These are phyloP conservation scores for Zonotrichia albicollis DNA, from an alignment of 2,797 vertebrate species.

Conservation along the genomic window DNA sequence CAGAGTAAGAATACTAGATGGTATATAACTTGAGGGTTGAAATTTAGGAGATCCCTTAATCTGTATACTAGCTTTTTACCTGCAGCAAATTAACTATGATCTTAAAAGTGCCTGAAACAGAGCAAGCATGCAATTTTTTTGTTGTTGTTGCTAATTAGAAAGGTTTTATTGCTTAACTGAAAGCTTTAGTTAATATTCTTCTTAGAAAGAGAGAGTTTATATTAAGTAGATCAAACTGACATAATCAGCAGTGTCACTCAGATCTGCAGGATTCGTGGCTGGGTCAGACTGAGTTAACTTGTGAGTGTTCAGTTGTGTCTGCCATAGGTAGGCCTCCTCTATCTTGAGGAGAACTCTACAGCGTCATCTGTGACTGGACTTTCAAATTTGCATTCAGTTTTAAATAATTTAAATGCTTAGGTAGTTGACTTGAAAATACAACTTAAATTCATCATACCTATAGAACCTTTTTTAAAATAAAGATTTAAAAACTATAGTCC, in stretches of 20 bases:
- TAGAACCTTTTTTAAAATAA: background rate
- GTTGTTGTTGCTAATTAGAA: conserved; percentile 50
- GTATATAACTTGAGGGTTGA: conserved; percentile 85
- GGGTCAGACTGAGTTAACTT: background rate
- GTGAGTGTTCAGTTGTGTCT: background rate
- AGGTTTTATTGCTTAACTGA: conserved; percentile 29
- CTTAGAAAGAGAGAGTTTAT: background rate
- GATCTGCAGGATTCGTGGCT: background rate
- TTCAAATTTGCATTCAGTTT: background rate
- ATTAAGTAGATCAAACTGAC: background rate
- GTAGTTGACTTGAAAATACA: background rate
- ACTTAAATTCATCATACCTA: background rate
- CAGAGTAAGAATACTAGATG: conserved; percentile 82
- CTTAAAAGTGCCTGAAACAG: conserved; percentile 95
- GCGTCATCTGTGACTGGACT: background rate
- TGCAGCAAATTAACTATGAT: conserved; percentile 85
- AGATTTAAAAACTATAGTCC: background rate
- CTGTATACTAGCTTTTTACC: conserved; percentile 96
- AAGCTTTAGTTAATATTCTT: conserved; percentile 35
- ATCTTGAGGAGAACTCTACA: background rate
- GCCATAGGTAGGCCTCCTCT: background rate
- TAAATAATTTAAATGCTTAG: background rate
- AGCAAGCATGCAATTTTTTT: conserved; percentile 71
- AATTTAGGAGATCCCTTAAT: conserved; percentile 88
- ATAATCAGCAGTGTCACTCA: background rate